Evolutionary conservation across 2,797 vertebrate species (phyloP).

Genomic region (Thalassophryne amazonica): DNA sequence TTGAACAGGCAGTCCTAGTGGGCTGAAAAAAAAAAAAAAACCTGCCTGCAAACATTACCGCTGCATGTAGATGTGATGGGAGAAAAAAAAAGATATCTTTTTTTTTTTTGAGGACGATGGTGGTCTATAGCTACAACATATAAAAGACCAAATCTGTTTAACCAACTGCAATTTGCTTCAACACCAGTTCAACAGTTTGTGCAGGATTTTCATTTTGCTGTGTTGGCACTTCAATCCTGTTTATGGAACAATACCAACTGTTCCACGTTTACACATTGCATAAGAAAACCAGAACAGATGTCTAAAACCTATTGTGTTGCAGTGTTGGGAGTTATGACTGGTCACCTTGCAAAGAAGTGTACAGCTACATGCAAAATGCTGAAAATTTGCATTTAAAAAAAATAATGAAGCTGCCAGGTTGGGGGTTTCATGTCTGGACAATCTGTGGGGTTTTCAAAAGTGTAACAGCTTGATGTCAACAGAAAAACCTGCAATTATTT

Average conservation of each 20-base stretch:
- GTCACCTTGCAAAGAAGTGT: background rate
- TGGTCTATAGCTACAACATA: too few relatives aligned
- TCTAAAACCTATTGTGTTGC: conserved; percentile 36
- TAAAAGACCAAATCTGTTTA: too few relatives aligned
- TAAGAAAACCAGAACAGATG: conserved; percentile 52
- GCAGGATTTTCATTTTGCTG: conserved; percentile 23
- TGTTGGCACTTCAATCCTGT: conserved; percentile 43
- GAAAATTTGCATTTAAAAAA: too few relatives aligned
- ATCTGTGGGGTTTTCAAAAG: background rate
- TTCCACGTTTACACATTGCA: conserved; percentile 52
- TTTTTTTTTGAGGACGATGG: too few relatives aligned
- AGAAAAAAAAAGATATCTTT: too few relatives aligned
- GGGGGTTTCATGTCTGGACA: background rate
- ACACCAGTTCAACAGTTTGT: conserved; percentile 58
- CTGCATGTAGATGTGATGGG: too few relatives aligned
- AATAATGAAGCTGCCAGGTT: background rate
- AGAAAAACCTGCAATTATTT: too few relatives aligned
- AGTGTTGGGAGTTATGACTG: conserved; percentile 22
- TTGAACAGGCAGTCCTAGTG: too few relatives aligned
- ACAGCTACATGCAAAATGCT: too few relatives aligned
- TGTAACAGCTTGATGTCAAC: background rate
- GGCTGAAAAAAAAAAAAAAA: too few relatives aligned
- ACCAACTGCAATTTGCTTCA: conserved; percentile 32
- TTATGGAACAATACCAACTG: conserved; percentile 55
- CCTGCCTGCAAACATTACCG: too few relatives aligned